Base-by-base conservation (phyloP, 2,113 vertebrate genomes). In the Neolamprologus hecqui region DNA sequence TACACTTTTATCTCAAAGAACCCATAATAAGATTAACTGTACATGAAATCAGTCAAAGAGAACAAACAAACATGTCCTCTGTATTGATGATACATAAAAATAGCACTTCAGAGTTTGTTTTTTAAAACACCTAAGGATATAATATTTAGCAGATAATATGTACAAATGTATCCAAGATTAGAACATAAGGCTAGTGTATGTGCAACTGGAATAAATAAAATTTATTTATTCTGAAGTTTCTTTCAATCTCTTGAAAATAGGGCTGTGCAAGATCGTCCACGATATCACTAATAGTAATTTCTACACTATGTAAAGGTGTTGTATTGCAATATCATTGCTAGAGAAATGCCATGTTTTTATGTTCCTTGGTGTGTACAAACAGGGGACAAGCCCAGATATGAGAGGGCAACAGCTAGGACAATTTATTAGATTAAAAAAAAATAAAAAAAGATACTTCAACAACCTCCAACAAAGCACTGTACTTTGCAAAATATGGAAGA, bases 401-500 rank as follows among this genome's bases (percentile, higher is more conserved):
- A n/a, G 17, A 0, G 31, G 9, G 31, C 0, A 35, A 65, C 17
- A 12, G 60, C 17, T 12, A 35, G 31, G 60, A 65, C 17, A 65
- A 65, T 12, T 23, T 23, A n/a, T n/a, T n/a, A 26, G 26, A 26
- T 26, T 26, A 4, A 47, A 4, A 9, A 4, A 9, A 11, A 54
- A 5, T 4, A 33, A 8, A 26, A 14, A 9, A 28, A 35, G 10
- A 10, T 37, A 12, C 33, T 65, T 65, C 6, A 65, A 3, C 31
- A 65, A 65, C 60, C 0, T 37, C 31, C 60, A 65, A 65, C 10
- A 35, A 65, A 65, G 19, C 2, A 0, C 1, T 65, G 1, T 37
- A 37, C 0, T 13, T 65, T 65, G 60, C 9, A 65, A 65, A 65
- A 35, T n/a, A 65, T n/a, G 31, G 4, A 65, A n/a, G 2, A n/a